These are phyloP conservation scores for Ptychoptera contaminata DNA, from an alignment of 2,888 invertebrate species.

Conservation along the genomic window DNA sequence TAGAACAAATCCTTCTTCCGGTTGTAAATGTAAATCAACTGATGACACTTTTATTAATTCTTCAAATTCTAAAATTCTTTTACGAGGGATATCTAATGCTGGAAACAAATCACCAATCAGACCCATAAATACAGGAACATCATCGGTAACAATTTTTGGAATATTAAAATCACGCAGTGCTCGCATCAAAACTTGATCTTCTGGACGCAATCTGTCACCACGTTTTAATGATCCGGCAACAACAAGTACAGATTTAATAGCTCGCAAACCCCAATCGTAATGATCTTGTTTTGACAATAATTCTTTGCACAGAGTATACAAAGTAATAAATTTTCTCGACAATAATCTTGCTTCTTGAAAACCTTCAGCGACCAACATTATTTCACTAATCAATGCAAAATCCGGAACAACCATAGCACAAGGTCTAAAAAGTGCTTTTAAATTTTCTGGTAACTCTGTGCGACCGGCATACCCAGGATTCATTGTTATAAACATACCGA, in stretches of 20 bases:
- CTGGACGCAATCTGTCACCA: constrained; percentile 57
- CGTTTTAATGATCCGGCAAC: constrained; percentile 84
- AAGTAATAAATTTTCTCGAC: constrained; percentile 85
- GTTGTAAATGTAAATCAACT: constrained; percentile 68
- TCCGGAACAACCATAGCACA: constrained; percentile 96
- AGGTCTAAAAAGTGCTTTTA: constrained; percentile 59
- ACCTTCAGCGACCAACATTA: constrained; percentile 92
- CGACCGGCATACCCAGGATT: constrained; percentile 92
- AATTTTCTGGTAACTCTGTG: constrained; percentile 75
- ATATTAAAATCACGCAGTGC: constrained; percentile 88
- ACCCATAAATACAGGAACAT: constrained; percentile 84
- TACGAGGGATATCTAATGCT: constrained; percentile 79
- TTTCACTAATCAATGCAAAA: constrained; percentile 89
- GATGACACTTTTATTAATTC: constrained; percentile 60
- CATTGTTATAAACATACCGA: constrained; percentile 92
- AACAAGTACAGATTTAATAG: constrained; percentile 89
- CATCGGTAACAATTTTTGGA: constrained; percentile 88
- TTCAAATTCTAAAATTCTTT: constrained; percentile 73
- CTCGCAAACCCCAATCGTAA: constrained; percentile 91
- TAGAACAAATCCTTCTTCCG: constrained; percentile 76
- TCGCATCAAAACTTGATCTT: constrained; percentile 89
- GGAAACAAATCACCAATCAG: constrained; percentile 88
- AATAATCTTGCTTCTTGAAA: constrained; percentile 81
- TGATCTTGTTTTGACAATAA: constrained; percentile 89
- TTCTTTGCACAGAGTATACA: constrained; percentile 80